A percentile compares a stretch with the other conserved stretches of the same genome.
Evolutionary conservation across 2,888 invertebrate genomes (phyloP).

Genomic region (Metacarcinus magister): DNA sequence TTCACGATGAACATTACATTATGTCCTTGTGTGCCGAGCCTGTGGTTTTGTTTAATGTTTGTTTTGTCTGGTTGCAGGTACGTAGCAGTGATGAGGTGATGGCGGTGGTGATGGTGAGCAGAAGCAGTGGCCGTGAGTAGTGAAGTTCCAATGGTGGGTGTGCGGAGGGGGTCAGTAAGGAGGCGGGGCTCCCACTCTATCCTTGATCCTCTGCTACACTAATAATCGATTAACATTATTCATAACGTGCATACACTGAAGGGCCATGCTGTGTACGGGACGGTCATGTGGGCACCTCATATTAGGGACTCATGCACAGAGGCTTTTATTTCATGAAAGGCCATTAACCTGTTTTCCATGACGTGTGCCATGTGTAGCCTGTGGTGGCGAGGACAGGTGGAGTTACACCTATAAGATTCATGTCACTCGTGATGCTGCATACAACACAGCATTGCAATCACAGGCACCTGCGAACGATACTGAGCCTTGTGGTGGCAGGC

Average conservation of each 20-base stretch:
- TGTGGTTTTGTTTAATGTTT: neutral
- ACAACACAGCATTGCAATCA: neutral
- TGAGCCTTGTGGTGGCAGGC: neutral
- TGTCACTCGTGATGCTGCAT: neutral
- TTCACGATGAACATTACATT: neutral
- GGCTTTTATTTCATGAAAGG: neutral
- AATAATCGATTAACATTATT: slow-evolving; percentile 18
- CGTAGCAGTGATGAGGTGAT: neutral
- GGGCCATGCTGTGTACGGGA: neutral
- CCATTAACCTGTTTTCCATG: neutral
- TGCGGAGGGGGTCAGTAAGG: neutral
- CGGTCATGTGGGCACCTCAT: neutral
- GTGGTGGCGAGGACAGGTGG: neutral
- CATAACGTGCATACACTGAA: slow-evolving; percentile 4
- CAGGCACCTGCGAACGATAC: neutral
- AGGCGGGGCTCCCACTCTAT: neutral
- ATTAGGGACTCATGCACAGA: neutral
- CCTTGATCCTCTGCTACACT: neutral
- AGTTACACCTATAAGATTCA: neutral
- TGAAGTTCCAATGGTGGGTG: neutral
- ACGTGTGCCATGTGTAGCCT: neutral
- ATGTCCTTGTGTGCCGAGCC: neutral
- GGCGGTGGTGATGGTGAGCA: neutral
- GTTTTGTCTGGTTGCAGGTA: neutral
- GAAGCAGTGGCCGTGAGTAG: neutral